Conservation (phyloP, 2,888 invertebrate genomes). For the Lasius platythorax region DNA sequence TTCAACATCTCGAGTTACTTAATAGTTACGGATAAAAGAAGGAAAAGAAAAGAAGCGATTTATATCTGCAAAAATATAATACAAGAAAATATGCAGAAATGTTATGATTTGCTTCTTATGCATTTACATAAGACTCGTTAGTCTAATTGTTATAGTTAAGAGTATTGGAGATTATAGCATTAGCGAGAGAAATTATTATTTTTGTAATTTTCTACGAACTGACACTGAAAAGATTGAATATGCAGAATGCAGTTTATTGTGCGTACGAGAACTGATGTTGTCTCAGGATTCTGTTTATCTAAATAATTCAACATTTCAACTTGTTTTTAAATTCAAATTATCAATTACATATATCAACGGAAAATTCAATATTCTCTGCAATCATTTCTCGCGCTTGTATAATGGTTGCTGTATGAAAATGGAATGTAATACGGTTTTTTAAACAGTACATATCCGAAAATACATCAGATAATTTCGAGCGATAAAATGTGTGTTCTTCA, state of each 20-base stretch:
- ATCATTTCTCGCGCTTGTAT: not conserved
- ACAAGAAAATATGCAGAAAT: not conserved
- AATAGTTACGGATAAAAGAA: slow-evolving; percentile 3
- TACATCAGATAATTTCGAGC: slow-evolving; percentile 20
- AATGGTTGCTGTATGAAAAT: not conserved
- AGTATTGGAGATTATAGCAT: not conserved
- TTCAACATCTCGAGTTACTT: not conserved
- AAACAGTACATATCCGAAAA: slow-evolving; percentile 24
- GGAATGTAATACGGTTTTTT: not conserved
- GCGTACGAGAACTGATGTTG: not conserved
- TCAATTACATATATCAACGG: not conserved
- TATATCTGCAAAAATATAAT: not conserved
- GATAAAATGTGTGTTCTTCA: slow-evolving; percentile 24
- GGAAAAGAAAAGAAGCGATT: not conserved
- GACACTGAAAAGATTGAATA: not conserved
- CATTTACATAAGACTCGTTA: not conserved
- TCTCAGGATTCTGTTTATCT: not conserved
- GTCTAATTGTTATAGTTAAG: not conserved
- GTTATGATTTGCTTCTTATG: slow-evolving; percentile 3
- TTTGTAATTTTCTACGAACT: not conserved
- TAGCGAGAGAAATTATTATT: slow-evolving; percentile 11
- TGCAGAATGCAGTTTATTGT: slow-evolving; percentile 8
- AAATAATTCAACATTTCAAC: slow-evolving; percentile 2
- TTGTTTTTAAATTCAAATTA: slow-evolving; percentile 6
- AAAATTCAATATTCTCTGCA: not conserved